Base-by-base conservation (phyloP, 2,113 vertebrate species). In the Lutjanus erythropterus region DNA sequence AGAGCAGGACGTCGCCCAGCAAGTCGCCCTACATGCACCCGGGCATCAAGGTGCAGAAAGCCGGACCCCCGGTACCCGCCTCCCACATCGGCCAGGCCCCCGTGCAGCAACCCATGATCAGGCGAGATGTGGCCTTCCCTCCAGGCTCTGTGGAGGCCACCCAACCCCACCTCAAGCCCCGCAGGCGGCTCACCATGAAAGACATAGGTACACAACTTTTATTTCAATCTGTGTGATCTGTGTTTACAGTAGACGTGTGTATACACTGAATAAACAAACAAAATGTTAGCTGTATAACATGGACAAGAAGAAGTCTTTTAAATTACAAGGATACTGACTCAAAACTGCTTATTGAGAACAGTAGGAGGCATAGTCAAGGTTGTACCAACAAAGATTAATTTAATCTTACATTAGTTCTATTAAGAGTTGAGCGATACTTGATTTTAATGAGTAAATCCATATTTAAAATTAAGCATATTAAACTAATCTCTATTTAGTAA, bases 1-100 rank as follows among this genome's bases (percentile, higher is more conserved):
- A 99, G 90, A 98, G 96, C 90, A 96, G 97, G 86, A 99, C 97
- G 56, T 99, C 97, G 53, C 98, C 98, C 37, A 99, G 96, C 89
- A 99, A 99, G 93, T 96, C 97, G 60, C 96, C 97, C 1, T 99
- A 97, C 95, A 95, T 98, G 95, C 97, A 97, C 90, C 94, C 97
- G 61, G 97, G 96, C 89, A 97, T 97, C 91, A 99, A 99, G 93
- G 98, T 99, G 95, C 98, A 99, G 92, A 99, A 99, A 93, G 96
- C 97, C 0, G 98, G 97, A 53, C 97, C 98, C 0, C 97, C 97
- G 0, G 97, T 99, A 41, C 98, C 97, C 1, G 97, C 97, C 66
- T 98, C 98, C 0, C 97, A 99, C 71, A 97, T 99, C 58, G 93
- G 97, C 79, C 96, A 96, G 91, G 92, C 96, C 42, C 94, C 97